Conservation (phyloP, 2,797 vertebrate genomes). For the Platalea minor region DNA sequence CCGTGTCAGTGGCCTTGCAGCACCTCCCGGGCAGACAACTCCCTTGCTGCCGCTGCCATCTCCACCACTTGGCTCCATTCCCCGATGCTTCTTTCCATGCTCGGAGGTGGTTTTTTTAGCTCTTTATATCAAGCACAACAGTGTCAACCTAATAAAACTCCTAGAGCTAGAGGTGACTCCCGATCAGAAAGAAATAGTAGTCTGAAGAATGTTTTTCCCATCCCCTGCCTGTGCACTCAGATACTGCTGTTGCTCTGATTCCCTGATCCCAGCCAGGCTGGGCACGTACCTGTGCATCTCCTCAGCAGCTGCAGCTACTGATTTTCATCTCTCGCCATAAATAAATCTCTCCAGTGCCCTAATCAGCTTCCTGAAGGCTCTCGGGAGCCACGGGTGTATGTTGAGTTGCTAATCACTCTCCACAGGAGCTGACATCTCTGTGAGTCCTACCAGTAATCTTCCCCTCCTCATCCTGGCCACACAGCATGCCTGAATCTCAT, state of each 20-base stretch:
- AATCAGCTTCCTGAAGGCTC: neutral
- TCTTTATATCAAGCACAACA: neutral
- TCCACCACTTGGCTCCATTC: neutral
- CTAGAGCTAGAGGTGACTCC: neutral
- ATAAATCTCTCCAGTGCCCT: neutral
- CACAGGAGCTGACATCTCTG: neutral
- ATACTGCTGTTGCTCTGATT: rapidly evolving
- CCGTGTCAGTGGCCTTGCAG: rapidly evolving
- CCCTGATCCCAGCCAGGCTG: neutral
- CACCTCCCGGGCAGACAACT: rapidly evolving
- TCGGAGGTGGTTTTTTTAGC: neutral
- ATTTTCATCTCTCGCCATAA: neutral
- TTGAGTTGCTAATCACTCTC: neutral
- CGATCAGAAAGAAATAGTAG: neutral
- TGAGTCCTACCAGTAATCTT: neutral
- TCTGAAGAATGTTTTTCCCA: neutral
- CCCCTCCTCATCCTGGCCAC: neutral
- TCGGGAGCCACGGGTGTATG: neutral
- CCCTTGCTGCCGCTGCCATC: neutral
- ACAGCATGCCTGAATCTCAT: neutral
- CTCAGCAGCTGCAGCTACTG: neutral
- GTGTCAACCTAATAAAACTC: neutral
- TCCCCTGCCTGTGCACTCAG: neutral
- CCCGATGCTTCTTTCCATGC: neutral
- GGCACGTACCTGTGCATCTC: neutral